Base-by-base conservation (phyloP, 92 coral and sea anemone genomes). In the Virgularia gustaviana region DNA sequence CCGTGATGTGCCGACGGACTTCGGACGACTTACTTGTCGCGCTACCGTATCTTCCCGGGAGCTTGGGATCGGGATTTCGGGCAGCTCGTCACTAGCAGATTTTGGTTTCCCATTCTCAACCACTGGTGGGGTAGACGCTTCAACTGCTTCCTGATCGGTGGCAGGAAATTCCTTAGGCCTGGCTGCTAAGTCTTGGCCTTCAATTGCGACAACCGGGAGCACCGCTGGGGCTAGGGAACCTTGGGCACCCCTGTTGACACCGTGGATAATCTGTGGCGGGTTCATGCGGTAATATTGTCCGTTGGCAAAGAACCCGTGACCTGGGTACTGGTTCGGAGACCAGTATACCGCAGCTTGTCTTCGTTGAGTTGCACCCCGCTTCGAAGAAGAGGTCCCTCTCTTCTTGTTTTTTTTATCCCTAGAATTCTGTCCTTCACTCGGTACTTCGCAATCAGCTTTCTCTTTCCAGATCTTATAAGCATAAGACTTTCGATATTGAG, bases 401-500 rank as follows among this genome's bases (percentile, higher is more conserved):
- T 39, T 1, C 41, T 39, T 13, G 36, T 12, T 18, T 59, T 59
- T 4, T 30, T 33, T 25, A 32, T 59, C 19, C 8, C 42, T 9
- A 23, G 41, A 59, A 1, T 18, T 3, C 32, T 33, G 13, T 28
- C 42, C 15, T 31, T 31, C 65, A 25, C 20, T 5, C 39, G 2
- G 9, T 9, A 65, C 31, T 28, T 65, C 73, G n/a, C 36, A 53
- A 31, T 34, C 32, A 5, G 57, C 74, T 32, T 24, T 45, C 53
- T 67, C 74, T 27, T 67, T 67, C 74, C 74, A 67, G 3, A 67
- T 67, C 33, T 67, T 67, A 49, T 67, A 67, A 22, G 74, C 74
- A 12, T 67, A 67, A 9, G 74, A 67, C 74, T 67, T 67, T 1
- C 74, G 59, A 37, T 67, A 67, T 44, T 67, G 74, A 5, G 74